Evolutionary conservation across 2,797 vertebrate genomes (phyloP).

Genomic region (Steatocranus sp.): DNA sequence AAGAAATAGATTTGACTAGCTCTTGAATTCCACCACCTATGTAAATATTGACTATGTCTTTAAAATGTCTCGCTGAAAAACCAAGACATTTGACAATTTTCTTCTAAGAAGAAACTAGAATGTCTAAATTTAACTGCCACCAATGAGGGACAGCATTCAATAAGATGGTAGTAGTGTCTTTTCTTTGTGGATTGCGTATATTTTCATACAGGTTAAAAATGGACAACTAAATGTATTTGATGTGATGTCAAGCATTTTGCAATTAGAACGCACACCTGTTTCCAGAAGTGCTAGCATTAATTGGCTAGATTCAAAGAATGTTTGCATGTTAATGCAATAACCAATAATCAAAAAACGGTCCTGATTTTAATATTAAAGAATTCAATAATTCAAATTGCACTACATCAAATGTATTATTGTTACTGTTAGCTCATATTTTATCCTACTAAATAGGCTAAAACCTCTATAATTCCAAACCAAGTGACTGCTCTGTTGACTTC

Average conservation of each 20-base stretch:
- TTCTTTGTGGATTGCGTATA: background rate
- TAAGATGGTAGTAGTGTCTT: rapidly evolving
- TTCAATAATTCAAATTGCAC: background rate
- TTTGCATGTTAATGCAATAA: background rate
- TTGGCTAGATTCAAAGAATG: background rate
- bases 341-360: background rate
- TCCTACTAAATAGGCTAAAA: background rate
- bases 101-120: background rate
- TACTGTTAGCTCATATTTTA: background rate
- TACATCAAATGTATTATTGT: background rate
- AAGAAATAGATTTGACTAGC: background rate
- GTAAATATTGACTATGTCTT: background rate
- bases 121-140: background rate
- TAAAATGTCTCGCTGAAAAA: background rate
- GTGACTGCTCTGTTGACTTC: background rate
- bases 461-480: background rate
- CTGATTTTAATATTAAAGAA: background rate
- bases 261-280: background rate
- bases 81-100: background rate
- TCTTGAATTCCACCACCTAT: background rate
- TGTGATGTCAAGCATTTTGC: background rate
- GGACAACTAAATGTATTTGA: background rate
- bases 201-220: background rate
- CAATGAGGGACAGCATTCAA: background rate
- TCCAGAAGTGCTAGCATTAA: background rate